Evolutionary conservation across 92 coral and sea anemone species (phyloP), one percentile per base, ranked within the genome.

Genomic region (Anthopleura xanthogrammica): DNA sequence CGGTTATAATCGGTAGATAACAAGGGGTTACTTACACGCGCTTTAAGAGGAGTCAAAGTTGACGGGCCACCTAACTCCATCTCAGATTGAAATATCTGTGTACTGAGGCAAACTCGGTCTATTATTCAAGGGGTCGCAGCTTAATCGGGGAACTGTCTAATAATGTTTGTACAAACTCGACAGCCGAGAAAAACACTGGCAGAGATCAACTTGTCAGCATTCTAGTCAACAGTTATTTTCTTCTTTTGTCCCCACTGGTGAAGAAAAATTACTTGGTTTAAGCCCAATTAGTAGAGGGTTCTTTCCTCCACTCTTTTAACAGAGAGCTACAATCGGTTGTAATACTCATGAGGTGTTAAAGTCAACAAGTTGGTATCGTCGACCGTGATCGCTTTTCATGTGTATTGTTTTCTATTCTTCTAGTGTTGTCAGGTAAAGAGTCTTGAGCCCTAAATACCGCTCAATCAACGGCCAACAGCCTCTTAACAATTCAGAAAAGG

Each of bases 71-170:
- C 46, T 79, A 62, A 79, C 64, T n/a, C 54, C 82, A 39, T 36
- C 74, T 58, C 43, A 57, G 54, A 79, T 79, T 79, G 74, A 81
- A 71, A 42, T 23, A 68, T 22, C 16, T 43, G 79, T 78, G 88
- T 68, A 78, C 74, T 62, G 29, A 41, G 39, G 58, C 72, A 52
- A 79, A 60, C 81, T 46, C 76, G 77, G 70, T 85, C 77, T 78
- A 66, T 85, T 85, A 85, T 85, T 85, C 83, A 85, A 79, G 6
- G 72, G 83, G 74, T 64, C 54, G 29, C 16, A 54, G 56, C 83
- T 85, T 79, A 85, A 85, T 75, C 72, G 86, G 77, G 72, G 22
- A 41, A 74, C 76, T 79, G 83, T 36, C 81, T 23, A 41, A 19
- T 42, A 20, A 36, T 75, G 79, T 77, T 65, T 84, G 82, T 77